Evolutionary conservation across 2,888 invertebrate species (phyloP).

Genomic region (Drosophila paucipuncta): DNA sequence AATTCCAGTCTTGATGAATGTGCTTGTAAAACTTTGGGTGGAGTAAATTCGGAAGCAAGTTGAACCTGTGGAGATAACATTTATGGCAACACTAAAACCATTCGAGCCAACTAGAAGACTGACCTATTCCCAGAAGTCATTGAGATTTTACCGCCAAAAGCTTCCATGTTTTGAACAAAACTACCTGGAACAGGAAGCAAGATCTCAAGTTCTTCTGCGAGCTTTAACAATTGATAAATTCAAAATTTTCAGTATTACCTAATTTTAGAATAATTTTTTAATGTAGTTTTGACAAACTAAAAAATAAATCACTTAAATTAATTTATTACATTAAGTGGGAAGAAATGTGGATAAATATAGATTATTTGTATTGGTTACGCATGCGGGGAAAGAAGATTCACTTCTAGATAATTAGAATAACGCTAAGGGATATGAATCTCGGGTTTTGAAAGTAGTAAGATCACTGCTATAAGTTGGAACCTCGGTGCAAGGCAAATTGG

Average conservation of each 20-base stretch:
- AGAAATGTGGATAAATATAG: background rate
- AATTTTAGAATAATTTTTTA: background rate
- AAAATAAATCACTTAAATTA: background rate
- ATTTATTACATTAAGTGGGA: background rate
- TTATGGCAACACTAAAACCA: slow-evolving; percentile 22
- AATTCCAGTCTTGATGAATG: background rate
- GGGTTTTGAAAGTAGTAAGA: background rate
- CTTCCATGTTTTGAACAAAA: background rate
- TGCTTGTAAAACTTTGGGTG: background rate
- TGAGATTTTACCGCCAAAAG: background rate
- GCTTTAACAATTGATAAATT: slow-evolving; percentile 11
- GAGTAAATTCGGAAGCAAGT: slow-evolving; percentile 48
- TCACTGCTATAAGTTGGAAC: background rate
- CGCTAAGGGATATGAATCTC: too few relatives aligned
- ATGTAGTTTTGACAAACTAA: slow-evolving; percentile 15
- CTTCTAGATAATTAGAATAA: background rate
- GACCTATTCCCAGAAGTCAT: slow-evolving; percentile 8
- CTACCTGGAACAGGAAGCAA: background rate
- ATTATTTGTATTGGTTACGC: background rate
- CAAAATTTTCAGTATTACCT: slow-evolving; percentile 2
- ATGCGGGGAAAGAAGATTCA: background rate
- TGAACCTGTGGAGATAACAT: slow-evolving; percentile 26
- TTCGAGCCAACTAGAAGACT: slow-evolving; percentile 21
- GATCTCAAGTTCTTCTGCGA: slow-evolving; percentile 5
- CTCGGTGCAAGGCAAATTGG: background rate